These are phyloP conservation scores for Tiliacea aurago DNA, from an alignment of 2,888 invertebrate species.

Conservation along the genomic window DNA sequence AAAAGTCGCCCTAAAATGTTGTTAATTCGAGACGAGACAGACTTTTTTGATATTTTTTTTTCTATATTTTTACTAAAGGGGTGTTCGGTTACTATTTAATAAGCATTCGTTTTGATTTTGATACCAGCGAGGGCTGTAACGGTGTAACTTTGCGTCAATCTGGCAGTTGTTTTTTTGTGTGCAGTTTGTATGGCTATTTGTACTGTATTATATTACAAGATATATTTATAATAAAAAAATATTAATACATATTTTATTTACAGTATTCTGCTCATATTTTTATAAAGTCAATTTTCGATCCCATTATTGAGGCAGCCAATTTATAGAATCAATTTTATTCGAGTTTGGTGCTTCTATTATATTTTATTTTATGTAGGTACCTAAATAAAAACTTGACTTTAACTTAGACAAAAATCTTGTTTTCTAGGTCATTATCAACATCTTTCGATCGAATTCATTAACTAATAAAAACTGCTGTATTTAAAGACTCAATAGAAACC, in stretches of 20 bases:
- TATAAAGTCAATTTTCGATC: neutral
- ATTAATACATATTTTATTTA: slow-evolving; percentile 3
- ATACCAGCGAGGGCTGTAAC: slow-evolving; percentile 67
- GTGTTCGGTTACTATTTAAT: slow-evolving; percentile 87
- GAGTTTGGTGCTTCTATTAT: neutral
- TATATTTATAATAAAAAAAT: neutral
- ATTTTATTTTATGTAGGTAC: neutral
- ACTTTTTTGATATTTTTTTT: slow-evolving; percentile 64
- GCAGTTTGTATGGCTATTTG: slow-evolving; percentile 2
- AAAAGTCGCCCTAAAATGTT: slow-evolving; percentile 84
- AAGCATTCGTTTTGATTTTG: slow-evolving; percentile 75
- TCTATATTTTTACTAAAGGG: slow-evolving; percentile 71
- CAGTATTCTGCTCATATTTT: neutral
- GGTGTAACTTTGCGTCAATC: slow-evolving; percentile 76
- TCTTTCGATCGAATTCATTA: neutral
- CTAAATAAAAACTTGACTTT: too few relatives aligned
- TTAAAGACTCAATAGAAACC: slow-evolving; percentile 46
- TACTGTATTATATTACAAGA: neutral
- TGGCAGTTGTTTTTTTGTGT: slow-evolving; percentile 19
- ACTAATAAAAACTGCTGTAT: neutral
- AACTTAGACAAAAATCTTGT: neutral
- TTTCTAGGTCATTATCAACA: neutral
- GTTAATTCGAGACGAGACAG: slow-evolving; percentile 78
- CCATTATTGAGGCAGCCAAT: slow-evolving; percentile 8
- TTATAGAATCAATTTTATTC: slow-evolving; percentile 16